phyloP scores from a whole-genome alignment of 2,797 vertebrate genomes.

The Melanotaenia parkinsoni region DNA sequence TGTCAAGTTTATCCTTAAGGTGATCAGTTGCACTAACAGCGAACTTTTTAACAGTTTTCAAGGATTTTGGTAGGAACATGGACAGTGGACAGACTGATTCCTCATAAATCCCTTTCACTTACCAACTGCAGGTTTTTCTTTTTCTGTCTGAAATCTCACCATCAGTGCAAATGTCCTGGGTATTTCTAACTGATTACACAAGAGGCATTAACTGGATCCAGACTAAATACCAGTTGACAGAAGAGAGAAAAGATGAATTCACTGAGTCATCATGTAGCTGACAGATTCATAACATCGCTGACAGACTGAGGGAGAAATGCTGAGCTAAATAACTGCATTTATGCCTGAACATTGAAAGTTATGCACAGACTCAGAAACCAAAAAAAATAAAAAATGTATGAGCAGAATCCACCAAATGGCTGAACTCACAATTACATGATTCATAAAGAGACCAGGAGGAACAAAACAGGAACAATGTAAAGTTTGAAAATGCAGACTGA shows the following conservation, averaged over 20 bases:
- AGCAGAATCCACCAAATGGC: constrained; percentile 2
- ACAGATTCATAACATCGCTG: constrained; percentile 18
- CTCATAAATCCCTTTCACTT: background rate
- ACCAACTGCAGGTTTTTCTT: background rate
- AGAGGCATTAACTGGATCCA: constrained; percentile 19
- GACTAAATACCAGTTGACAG: constrained; percentile 33
- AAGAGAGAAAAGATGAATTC: constrained; percentile 29
- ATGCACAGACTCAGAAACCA: no score
- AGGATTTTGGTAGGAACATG: background rate
- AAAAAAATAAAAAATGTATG: background rate
- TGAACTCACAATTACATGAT: constrained; percentile 24
- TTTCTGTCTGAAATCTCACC: background rate
- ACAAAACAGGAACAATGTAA: background rate
- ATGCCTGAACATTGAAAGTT: constrained; percentile 2
- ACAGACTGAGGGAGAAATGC: constrained; percentile 11
- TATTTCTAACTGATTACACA: background rate
- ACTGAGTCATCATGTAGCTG: constrained; percentile 27
- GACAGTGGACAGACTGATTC: background rate
- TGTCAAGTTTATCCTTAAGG: no score
- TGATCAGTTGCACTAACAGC: no score
- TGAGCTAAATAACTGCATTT: background rate
- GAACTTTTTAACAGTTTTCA: background rate
- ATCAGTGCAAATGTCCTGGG: constrained; percentile 1
- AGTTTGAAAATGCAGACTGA: constrained; percentile 16
- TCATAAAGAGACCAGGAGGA: constrained; percentile 14